Conservation (phyloP, 2,888 invertebrate genomes). For the Andrena trimmerana region DNA sequence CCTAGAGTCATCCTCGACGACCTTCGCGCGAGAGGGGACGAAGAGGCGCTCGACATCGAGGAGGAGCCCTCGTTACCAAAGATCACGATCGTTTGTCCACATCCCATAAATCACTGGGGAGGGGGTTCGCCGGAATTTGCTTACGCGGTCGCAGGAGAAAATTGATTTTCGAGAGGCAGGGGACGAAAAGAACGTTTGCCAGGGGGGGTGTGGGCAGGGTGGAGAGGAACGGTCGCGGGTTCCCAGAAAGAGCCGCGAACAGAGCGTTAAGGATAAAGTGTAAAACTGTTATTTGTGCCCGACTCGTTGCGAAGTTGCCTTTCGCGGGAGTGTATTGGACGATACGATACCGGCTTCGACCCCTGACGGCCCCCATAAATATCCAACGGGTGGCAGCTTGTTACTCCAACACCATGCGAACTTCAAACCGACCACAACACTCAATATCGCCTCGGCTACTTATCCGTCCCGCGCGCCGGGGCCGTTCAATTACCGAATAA, state of each 20-base stretch:
- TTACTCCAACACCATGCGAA: conserved; percentile 80
- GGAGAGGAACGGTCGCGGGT: conserved; percentile 7
- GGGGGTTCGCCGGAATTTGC: conserved; percentile 34
- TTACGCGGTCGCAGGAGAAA: conserved; percentile 37
- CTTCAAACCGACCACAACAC: conserved; percentile 82
- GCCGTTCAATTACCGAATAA: conserved; percentile 61
- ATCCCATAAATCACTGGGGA: conserved; percentile 47
- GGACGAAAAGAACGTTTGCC: not conserved
- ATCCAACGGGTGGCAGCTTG: conserved; percentile 83
- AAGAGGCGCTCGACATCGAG: conserved; percentile 30
- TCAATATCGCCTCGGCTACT: conserved; percentile 75
- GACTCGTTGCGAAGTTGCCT: conserved; percentile 39
- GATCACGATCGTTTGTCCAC: conserved; percentile 44
- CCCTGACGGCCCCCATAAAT: conserved; percentile 83
- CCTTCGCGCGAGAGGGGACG: conserved; percentile 7
- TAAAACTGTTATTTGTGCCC: conserved; percentile 77
- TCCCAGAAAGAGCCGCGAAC: conserved; percentile 30
- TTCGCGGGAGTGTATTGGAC: conserved; percentile 44
- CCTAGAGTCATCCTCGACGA: conserved; percentile 35
- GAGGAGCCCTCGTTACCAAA: conserved; percentile 27
- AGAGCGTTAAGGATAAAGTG: conserved; percentile 73
- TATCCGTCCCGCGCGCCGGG: conserved; percentile 49
- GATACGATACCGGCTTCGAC: conserved; percentile 77
- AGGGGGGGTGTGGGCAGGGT: not conserved
- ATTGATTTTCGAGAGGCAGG: conserved; percentile 52